A percentile compares a stretch with the other conserved stretches of the same genome.
Evolutionary conservation across 2,113 vertebrate species (phyloP).

Genomic region (Cryptotis parvus): DNA sequence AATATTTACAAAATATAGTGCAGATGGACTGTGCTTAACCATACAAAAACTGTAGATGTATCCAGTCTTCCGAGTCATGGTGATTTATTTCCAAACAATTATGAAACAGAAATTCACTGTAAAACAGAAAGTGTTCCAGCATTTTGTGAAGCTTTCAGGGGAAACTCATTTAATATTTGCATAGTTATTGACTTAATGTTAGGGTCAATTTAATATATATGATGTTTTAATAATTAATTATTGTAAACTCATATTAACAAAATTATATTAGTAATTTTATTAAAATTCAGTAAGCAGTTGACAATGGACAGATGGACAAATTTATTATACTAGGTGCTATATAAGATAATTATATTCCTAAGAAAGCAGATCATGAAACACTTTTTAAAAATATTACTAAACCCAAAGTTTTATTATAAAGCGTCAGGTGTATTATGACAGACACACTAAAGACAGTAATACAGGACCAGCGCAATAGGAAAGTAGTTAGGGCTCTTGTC

Average conservation of each 20-base stretch:
- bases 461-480: too few relatives aligned
- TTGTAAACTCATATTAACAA: not conserved
- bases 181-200: slow-evolving; percentile 44
- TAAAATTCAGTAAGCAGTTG: slow-evolving; percentile 31
- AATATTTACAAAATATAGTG: not conserved
- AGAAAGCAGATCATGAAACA: slow-evolving; percentile 5
- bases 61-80: not conserved
- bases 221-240: not conserved
- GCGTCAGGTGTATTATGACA: not conserved
- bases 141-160: not conserved
- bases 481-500: too few relatives aligned
- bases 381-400: not conserved
- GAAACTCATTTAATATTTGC: slow-evolving; percentile 8
- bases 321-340: not conserved
- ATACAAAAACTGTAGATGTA: not conserved
- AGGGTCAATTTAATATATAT: slow-evolving; percentile 32
- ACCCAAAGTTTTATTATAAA: not conserved
- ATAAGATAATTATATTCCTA: slow-evolving; percentile 3
- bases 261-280: slow-evolving; percentile 20
- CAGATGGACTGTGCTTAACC: not conserved
- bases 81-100: slow-evolving; percentile 31
- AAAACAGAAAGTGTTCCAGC: not conserved
- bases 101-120: not conserved
- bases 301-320: not conserved
- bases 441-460: not conserved